Base-by-base conservation (phyloP, 2,888 invertebrate genomes). In the Drosophila paramelanica region DNA sequence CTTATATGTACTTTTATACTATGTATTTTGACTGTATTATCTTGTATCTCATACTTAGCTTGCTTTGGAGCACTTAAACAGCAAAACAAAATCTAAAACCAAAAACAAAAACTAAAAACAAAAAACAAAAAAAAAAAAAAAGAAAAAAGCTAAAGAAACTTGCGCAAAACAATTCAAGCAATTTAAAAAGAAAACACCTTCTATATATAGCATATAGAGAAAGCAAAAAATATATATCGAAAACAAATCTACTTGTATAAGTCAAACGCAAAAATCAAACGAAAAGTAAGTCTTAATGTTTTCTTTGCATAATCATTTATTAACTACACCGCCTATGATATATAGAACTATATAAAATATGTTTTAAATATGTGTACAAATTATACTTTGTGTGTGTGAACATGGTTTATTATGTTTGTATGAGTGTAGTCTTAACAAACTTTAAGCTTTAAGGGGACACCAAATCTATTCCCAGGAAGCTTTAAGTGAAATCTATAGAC, bases 31-130 rank as follows among this genome's bases (percentile, higher is more conserved):
- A 90, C 81, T 90, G 79, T 90, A 85, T 84, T 88, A 90, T 91
- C 89, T 89, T 91, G 89, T 91, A 91, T 92, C 89, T 92, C 91
- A 91, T 91, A 91, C 89, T 90, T 91, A 91, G 91, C 91, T 92
- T 91, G 92, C 91, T 91, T 91, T 92, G 91, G 92, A 92, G 92
- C 92, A 92, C 92, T 89, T 85, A 90, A 90, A 89, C 90, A 86
- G 82, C 90, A 89, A 83, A 81, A 86, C 56, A 81, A 73, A 67
- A 61, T 59, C 50, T 55, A 70, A 71, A 76, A 74, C 31, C 45
- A 70, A 70, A 66, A 64, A 50, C 17, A 20, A 46, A 64, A 58
- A 56, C 53, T 8, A 31, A 31, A 31, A 23, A 4, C 20, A n/a
- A 70, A 70, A 66, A 64, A 50, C 17, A 20, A 46, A 60, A 58